Percentiles rank a stretch among this genome's conserved stretches.
Conservation (phyloP, 2,113 vertebrate genomes). For the Prionailurus viverrinus region DNA sequence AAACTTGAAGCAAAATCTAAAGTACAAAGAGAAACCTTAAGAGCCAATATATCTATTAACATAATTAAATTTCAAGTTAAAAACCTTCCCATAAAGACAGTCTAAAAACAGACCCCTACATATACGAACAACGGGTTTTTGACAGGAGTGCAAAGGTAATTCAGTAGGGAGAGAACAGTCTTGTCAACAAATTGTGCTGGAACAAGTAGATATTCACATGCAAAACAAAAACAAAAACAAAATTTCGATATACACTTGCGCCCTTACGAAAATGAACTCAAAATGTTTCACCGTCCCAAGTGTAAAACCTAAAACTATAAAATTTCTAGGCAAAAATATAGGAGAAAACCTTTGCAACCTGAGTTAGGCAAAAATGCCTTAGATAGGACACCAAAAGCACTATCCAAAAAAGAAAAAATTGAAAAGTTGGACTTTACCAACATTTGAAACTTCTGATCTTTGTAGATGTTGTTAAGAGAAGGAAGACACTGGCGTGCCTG, state of each 20-base stretch:
- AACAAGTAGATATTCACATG: neutral
- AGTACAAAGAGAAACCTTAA: conserved; percentile 16
- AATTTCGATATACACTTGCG: neutral
- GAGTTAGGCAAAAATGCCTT: neutral
- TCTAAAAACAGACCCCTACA: neutral
- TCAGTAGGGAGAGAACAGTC: neutral
- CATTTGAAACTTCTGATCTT: neutral
- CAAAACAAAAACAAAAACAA: neutral
- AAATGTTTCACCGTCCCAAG: neutral
- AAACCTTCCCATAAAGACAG: neutral
- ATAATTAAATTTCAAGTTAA: conserved; percentile 17
- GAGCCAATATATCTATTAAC: neutral
- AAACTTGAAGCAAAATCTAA: conserved; percentile 13
- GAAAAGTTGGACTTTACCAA: neutral
- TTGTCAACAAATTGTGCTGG: neutral
- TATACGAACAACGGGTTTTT: neutral
- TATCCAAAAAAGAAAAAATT: neutral
- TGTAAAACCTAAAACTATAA: neutral
- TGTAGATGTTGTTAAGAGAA: neutral
- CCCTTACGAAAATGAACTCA: neutral
- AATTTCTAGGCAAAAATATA: neutral
- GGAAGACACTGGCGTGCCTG: neutral
- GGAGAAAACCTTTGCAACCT: neutral
- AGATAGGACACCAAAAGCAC: neutral
- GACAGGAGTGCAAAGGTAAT: neutral